Base-by-base conservation (phyloP, 2,797 vertebrate species). In the Galaxias olidus region DNA sequence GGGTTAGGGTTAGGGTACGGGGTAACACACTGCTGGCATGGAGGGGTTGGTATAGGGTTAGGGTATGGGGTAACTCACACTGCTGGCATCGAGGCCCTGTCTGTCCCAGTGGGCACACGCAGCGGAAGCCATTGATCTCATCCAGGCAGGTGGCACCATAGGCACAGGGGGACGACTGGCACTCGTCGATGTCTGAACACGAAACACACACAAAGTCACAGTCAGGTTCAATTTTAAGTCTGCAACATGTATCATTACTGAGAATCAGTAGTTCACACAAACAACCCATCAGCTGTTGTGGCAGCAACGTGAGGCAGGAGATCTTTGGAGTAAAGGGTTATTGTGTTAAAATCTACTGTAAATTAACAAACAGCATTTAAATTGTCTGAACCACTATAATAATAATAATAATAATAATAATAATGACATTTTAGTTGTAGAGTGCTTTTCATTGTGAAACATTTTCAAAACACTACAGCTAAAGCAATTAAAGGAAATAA, bases 91-190 rank as follows among this genome's bases (percentile, higher is more conserved):
- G 89, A 7, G 89, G 68, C 60, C 97, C 96, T 0, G 93, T 87
- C 79, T 96, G 92, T 19, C 96, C 96, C 0, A 93, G 92, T 0
- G 97, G 98, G 84, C 98, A 99, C 75, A 91, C 89, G 69, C 98
- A 99, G 72, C 92, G 93, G 69, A 94, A 99, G 14, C 95, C 95
- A 0, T 98, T 95, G 85, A 99, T 98, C 90, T 98, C 93, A 14
- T 99, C 98, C 81, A 98, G 91, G 19, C 98, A 99, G 1, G 96
- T 98, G 81, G 96, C 92, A 42, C 97, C 98, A 0, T 97, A 98
- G 14, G 95, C 93, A 57, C 98, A 99, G 12, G 98, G 98, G 0
- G 95, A 96, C 1, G 97, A 98, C 91, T 98, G 98, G 84, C 98
- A 99, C 87, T 99, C 98, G 1, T 99, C 95, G 4, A 99, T 94